Percentiles rank a stretch among this genome's conserved stretches.
Evolutionary conservation across 2,888 invertebrate genomes (phyloP).

Genomic region (Torymus tubicola): DNA sequence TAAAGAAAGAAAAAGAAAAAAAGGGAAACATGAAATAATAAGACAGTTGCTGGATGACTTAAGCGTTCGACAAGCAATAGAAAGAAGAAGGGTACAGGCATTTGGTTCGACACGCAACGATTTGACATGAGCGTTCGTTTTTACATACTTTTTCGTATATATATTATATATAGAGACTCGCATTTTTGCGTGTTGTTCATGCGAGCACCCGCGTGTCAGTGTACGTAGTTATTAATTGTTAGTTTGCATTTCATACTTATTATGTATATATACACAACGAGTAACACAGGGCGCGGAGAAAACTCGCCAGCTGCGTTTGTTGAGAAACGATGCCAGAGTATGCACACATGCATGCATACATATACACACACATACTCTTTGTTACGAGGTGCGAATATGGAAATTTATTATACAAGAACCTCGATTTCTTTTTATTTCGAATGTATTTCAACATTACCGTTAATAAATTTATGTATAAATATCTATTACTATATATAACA

Average conservation of each 20-base stretch:
- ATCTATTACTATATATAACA: constrained; percentile 50
- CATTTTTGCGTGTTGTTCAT: neutral
- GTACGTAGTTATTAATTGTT: constrained; percentile 16
- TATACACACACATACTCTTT: neutral
- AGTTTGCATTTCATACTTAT: constrained; percentile 42
- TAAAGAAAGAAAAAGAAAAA: neutral
- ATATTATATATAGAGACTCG: no score
- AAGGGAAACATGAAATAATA: no score
- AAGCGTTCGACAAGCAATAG: constrained; percentile 39
- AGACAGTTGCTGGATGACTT: constrained; percentile 35
- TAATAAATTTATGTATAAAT: constrained; percentile 51
- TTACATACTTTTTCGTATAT: no score
- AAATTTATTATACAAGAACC: constrained; percentile 9
- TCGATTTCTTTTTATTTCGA: constrained; percentile 9
- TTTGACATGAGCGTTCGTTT: no score
- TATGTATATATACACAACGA: constrained; percentile 30
- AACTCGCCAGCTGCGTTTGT: neutral
- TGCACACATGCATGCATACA: no score
- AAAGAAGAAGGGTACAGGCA: no score
- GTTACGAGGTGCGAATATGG: constrained; percentile 8
- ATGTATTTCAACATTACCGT: constrained; percentile 40
- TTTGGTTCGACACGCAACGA: no score
- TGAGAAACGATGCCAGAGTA: neutral
- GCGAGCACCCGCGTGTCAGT: constrained; percentile 7
- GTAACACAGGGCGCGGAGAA: no score